These are phyloP conservation scores for Arion vulgaris DNA, from an alignment of 1,140 invertebrate genomes.

Conservation along the genomic window DNA sequence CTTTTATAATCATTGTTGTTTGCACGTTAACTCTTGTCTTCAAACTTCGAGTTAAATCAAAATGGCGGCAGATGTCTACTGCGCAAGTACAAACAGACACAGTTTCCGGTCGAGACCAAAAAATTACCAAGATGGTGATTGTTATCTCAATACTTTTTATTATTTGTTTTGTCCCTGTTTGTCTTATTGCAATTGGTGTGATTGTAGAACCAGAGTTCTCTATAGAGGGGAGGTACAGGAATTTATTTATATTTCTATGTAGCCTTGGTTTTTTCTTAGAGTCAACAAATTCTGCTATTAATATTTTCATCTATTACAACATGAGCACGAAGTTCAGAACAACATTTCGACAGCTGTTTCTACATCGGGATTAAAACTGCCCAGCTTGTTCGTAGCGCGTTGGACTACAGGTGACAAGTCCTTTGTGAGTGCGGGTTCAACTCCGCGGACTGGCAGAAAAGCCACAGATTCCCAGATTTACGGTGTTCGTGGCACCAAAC, in stretches of 20 bases:
- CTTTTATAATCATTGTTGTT: background rate
- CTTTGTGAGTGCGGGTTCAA: no score
- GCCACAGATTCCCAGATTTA: no score
- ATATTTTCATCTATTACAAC: background rate
- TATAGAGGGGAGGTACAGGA: background rate
- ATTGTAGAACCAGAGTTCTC: background rate
- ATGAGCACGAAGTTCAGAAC: background rate
- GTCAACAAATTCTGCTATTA: background rate
- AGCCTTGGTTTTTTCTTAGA: background rate
- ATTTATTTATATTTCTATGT: background rate
- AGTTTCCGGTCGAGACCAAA: background rate
- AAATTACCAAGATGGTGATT: slow-evolving; percentile 20
- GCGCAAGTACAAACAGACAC: background rate
- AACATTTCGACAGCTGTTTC: no score
- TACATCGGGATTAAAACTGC: no score
- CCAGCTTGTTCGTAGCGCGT: no score
- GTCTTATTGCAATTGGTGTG: background rate
- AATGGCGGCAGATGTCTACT: background rate
- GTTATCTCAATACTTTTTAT: slow-evolving; percentile 4
- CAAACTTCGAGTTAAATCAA: background rate
- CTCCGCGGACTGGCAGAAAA: no score
- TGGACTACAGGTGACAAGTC: no score
- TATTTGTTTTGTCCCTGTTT: background rate
- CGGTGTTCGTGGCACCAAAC: no score
- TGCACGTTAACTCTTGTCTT: background rate